Evolutionary conservation across 2,797 vertebrate species (phyloP).

Genomic region (Setipinna tenuifilis): DNA sequence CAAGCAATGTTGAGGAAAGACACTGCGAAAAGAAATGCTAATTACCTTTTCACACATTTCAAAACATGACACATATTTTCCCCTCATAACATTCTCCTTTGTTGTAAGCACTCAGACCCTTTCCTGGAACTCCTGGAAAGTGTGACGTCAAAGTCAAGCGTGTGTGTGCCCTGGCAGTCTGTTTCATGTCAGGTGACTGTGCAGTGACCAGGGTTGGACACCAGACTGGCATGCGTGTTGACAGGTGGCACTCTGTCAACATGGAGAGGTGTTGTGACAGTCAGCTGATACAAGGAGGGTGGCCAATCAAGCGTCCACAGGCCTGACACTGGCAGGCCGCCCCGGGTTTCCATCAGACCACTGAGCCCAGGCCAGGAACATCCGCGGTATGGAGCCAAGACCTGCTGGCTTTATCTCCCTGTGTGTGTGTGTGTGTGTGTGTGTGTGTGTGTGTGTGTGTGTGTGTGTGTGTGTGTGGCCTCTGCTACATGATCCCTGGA

Average conservation of each 20-base stretch:
- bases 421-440: too few species aligned
- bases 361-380: constrained; percentile 29
- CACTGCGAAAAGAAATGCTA: neutral
- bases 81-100: neutral
- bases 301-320: neutral
- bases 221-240: neutral
- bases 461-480: too few species aligned
- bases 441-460: too few species aligned
- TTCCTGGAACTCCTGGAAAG: neutral
- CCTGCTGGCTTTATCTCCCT: neutral
- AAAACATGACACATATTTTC: neutral
- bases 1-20: neutral
- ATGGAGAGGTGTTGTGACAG: constrained; percentile 47
- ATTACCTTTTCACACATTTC: neutral
- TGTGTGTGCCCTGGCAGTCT: neutral
- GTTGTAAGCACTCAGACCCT: neutral
- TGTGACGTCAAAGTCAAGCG: neutral
- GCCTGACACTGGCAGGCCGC: constrained; percentile 14
- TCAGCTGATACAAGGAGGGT: constrained; percentile 45
- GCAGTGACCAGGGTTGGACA: neutral
- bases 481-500: neutral
- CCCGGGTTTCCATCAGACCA: constrained; percentile 39
- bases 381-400: neutral
- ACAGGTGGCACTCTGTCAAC: neutral
- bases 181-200: neutral